A percentile compares a stretch with the other conserved stretches of the same genome.
Conservation (phyloP, 92 coral and sea anemone genomes). For the Epizoanthus scotinus region DNA sequence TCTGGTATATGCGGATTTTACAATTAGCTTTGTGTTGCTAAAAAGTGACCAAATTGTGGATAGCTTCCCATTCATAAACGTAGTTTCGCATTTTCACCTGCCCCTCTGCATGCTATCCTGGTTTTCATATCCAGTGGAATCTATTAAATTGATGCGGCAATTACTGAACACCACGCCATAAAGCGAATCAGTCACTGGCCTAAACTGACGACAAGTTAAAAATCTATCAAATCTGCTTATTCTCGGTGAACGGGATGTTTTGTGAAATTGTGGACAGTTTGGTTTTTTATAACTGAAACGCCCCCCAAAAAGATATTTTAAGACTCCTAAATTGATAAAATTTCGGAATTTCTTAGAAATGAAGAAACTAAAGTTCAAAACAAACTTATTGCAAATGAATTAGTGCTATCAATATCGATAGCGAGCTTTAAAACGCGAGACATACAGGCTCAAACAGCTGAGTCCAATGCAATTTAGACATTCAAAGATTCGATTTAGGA, state of each 20-base stretch:
- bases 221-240: not conserved
- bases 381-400: not conserved
- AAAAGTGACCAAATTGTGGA: conserved; percentile 23
- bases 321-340: not conserved
- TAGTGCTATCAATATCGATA: no score
- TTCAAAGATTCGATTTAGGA: not conserved
- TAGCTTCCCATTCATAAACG: conserved; percentile 16
- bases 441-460: not conserved
- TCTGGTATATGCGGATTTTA: conserved; percentile 13
- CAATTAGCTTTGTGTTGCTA: conserved; percentile 20
- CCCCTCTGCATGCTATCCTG: not conserved
- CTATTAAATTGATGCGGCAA: not conserved
- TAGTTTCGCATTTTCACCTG: conserved; percentile 15
- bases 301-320: not conserved
- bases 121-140: not conserved
- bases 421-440: not conserved
- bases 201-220: not conserved
- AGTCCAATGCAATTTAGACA: not conserved
- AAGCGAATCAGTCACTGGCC: conserved; percentile 1
- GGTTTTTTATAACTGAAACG: not conserved
- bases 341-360: not conserved
- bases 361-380: not conserved
- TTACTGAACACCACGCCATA: not conserved
- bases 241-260: not conserved
- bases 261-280: not conserved